A percentile compares a stretch with the other conserved stretches of the same genome.
Conservation (phyloP, 2,113 vertebrate genomes). For the Candoia aspera region DNA sequence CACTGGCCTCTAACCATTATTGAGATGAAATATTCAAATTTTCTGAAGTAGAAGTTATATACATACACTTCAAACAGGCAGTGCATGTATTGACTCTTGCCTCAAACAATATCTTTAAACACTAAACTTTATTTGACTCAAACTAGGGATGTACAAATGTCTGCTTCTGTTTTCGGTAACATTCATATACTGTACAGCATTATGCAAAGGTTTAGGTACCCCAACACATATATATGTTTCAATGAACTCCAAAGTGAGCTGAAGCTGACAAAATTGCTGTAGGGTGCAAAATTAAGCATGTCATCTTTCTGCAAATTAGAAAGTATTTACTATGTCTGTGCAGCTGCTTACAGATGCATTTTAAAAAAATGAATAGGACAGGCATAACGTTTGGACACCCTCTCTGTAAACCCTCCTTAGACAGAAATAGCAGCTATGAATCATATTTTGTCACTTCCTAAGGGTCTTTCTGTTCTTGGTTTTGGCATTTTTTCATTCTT, state of each 20-base stretch:
- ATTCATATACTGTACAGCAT: neutral
- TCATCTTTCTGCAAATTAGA: neutral
- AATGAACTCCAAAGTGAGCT: neutral
- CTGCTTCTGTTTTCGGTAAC: neutral
- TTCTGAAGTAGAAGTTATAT: neutral
- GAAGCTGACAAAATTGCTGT: neutral
- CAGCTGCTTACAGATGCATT: neutral
- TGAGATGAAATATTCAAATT: neutral
- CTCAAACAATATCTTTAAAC: neutral
- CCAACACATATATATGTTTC: neutral
- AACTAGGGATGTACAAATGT: neutral
- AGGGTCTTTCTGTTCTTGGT: neutral
- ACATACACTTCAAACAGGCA: neutral
- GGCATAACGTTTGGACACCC: neutral
- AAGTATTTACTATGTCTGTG: neutral
- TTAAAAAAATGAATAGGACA: neutral
- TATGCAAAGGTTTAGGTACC: neutral
- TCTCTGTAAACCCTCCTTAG: neutral
- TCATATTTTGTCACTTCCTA: neutral
- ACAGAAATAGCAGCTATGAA: neutral
- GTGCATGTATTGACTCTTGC: neutral
- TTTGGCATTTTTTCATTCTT: neutral
- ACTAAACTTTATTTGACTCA: neutral
- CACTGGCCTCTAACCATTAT: neutral
- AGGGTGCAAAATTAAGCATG: neutral